Percentiles rank a stretch among this genome's conserved stretches.
phyloP scores from a whole-genome alignment of 2,797 vertebrate species.

The Anableps anableps region DNA sequence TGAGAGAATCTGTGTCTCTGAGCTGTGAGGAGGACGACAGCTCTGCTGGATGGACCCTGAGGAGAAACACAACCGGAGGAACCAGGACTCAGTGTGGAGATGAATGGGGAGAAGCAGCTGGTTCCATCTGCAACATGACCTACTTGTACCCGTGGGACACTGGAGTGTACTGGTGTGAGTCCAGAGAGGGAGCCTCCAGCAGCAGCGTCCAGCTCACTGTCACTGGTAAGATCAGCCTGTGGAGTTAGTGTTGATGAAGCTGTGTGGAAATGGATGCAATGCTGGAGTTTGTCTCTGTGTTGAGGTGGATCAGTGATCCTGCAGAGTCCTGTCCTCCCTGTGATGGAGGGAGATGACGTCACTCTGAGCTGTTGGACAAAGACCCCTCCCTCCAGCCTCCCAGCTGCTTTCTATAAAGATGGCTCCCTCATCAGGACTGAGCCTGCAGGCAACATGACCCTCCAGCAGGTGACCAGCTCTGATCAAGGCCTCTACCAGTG shows the following conservation, averaged over 20 bases:
- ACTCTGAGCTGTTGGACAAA: neutral
- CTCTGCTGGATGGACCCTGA: no score
- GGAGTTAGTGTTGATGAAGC: no score
- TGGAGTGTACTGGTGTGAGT: conserved; percentile 45
- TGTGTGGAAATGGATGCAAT: no score
- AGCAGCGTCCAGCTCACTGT: conserved; percentile 17
- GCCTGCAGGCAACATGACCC: no score
- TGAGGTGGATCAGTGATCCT: no score
- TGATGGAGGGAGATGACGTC: conserved; percentile 1
- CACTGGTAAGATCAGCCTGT: conserved; percentile 10
- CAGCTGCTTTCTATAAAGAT: neutral
- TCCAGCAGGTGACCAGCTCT: no score
- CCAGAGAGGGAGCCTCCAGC: conserved; percentile 9
- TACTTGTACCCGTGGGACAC: neutral
- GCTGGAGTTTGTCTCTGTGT: no score
- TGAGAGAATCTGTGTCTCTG: fast-evolving
- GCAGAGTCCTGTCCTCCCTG: neutral
- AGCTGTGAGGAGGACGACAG: no score
- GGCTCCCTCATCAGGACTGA: neutral
- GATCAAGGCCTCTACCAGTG: no score
- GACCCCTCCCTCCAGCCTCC: neutral
- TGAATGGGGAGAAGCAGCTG: neutral
- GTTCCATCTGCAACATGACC: neutral
- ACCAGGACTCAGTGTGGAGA: neutral
- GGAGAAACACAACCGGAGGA: conserved; percentile 9